Base-by-base conservation (phyloP, 2,113 vertebrate species). In the Periophthalmus modestus region DNA sequence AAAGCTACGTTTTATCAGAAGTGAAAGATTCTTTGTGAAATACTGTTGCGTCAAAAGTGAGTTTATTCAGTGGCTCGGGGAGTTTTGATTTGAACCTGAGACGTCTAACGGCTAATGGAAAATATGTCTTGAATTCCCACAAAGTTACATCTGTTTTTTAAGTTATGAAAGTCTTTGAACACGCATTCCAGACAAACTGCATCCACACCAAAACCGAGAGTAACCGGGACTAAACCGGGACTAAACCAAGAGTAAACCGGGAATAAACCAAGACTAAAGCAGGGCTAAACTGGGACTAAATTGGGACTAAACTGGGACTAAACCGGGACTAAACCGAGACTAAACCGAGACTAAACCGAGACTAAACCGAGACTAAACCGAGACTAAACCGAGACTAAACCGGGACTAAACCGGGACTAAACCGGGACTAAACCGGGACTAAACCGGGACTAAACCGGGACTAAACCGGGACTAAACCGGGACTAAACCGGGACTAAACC, bases 141-240 rank as follows among this genome's bases (percentile, higher is more conserved):
- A 34, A 4, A 39, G 50, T 21, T 46, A 3, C 46, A 72, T 52
- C 43, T 19, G 68, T 77, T 43, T 68, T 50, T 21, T 34, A 14
- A 63, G 58, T 18, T 46, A 65, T 39, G 34, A 65, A 34, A 69
- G 69, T 78, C 65, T 68, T 14, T 68, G 19, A 63, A 21, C 6
- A 1, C 47, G 34, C 43, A 55, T 57, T 71, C 55, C 43, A 24
- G 68, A 34, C 18, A 61, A 18, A 34, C 15, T 57, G 11, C 5
- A 7, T 1, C n/a, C 1, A 19, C 46, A 55, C 9, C 21, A 2
- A 13, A 58, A 58, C n/a, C 55, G 11, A 21, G 55, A 4, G 12
- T 34, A 0, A 10, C 18, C 2, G 39, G 34, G 36, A 57, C 18
- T 15, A 55, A 55, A 61, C 59, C 18, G 67, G 63, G 24, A 5